Percentiles rank a stretch among this genome's conserved stretches.
phyloP scores from a whole-genome alignment of 2,797 vertebrate genomes.

The Amblyraja radiata region DNA sequence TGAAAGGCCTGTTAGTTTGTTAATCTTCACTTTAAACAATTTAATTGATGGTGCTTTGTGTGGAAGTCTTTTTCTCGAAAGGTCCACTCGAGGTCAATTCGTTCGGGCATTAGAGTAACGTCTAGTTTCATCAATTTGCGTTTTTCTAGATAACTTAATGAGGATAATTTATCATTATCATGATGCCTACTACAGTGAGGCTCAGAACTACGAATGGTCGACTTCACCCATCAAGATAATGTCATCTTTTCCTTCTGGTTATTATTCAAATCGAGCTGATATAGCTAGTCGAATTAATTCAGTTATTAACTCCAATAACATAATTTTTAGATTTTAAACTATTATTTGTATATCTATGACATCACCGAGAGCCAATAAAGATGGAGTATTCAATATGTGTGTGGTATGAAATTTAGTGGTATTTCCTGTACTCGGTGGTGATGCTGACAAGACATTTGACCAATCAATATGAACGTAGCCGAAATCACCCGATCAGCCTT shows the following conservation, averaged over 20 bases:
- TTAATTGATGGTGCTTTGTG: not conserved
- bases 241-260: not conserved
- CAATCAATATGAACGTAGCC: not conserved
- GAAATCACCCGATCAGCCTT: not conserved
- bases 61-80: not conserved
- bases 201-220: not conserved
- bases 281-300: not conserved
- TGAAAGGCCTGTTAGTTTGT: not conserved
- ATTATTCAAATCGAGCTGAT: not conserved
- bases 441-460: not conserved
- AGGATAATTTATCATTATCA: not conserved
- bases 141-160: not conserved
- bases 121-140: not conserved
- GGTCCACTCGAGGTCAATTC: no score
- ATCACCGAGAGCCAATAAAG: constrained; percentile 17
- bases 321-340: not conserved
- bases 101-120: not conserved
- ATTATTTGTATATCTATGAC: not conserved
- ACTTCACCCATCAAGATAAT: not conserved
- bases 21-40: not conserved
- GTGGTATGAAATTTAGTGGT: not conserved
- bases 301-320: not conserved
- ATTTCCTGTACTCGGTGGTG: not conserved
- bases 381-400: not conserved
- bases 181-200: not conserved